A percentile compares a stretch with the other conserved stretches of the same genome.
Conservation (phyloP, 2,888 invertebrate genomes). For the Heliconius cydno region DNA sequence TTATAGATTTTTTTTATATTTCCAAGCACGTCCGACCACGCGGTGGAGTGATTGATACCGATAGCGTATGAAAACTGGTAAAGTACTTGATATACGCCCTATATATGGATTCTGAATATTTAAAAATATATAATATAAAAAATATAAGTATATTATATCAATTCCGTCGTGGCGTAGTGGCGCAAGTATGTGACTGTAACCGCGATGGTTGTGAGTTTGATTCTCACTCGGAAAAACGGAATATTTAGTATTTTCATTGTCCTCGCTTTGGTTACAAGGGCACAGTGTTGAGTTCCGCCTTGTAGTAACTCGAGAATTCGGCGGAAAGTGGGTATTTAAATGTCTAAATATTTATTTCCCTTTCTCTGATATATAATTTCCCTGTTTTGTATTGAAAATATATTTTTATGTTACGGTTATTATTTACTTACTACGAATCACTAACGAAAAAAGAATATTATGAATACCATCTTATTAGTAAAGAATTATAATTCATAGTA, state of each 20-base stretch:
- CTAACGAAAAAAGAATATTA: no score
- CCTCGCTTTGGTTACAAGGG: neutral
- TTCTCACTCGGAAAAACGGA: neutral
- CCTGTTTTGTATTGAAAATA: no score
- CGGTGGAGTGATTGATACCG: constrained; percentile 44
- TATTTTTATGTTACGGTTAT: no score
- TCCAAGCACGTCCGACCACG: constrained; percentile 38
- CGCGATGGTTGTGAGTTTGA: neutral
- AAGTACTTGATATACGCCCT: neutral
- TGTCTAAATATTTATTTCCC: neutral
- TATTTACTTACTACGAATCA: no score
- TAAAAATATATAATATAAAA: no score
- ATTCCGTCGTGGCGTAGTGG: no score
- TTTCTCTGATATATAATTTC: no score
- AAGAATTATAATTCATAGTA: no score
- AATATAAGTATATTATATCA: no score
- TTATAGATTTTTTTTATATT: constrained; percentile 38
- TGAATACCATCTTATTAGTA: no score
- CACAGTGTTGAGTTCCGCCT: neutral
- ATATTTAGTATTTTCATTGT: neutral
- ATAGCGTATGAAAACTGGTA: constrained; percentile 33
- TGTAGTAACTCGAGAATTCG: neutral
- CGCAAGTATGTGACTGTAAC: neutral
- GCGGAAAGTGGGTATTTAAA: neutral
- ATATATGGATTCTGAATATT: constrained; percentile 1